Evolutionary conservation across 2,888 invertebrate species (phyloP).

Genomic region (Conomelus anceps): DNA sequence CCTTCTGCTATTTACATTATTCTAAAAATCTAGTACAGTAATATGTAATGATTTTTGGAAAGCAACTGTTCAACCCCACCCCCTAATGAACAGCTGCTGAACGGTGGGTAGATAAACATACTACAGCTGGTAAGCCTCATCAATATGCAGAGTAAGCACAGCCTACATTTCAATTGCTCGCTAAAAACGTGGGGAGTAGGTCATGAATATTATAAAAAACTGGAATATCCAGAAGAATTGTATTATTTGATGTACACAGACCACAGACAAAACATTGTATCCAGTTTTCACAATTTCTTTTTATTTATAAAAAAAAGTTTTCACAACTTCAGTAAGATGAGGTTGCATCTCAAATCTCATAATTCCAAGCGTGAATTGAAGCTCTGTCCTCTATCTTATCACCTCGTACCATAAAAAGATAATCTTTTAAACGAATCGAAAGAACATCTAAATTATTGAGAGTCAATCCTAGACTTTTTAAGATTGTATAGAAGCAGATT

Average conservation of each 20-base stretch:
- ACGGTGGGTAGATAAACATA: not conserved
- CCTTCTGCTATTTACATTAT: not conserved
- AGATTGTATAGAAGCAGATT: too few species aligned
- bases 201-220: not conserved
- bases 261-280: not conserved
- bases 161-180: not conserved
- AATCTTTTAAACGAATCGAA: too few species aligned
- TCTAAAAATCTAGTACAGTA: not conserved
- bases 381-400: too few species aligned
- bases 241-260: not conserved
- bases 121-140: not conserved
- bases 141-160: not conserved
- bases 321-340: too few species aligned
- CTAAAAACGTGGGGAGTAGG: not conserved
- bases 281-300: not conserved
- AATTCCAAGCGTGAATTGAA: too few species aligned
- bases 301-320: too few species aligned
- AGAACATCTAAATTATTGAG: too few species aligned
- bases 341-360: too few species aligned
- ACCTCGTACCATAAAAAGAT: too few species aligned
- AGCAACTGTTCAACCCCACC: not conserved
- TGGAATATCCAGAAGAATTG: not conserved
- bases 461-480: too few species aligned
- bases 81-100: not conserved
- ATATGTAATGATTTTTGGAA: not conserved